Conservation (phyloP, 2,888 invertebrate species). For the Eristalis pertinax region DNA sequence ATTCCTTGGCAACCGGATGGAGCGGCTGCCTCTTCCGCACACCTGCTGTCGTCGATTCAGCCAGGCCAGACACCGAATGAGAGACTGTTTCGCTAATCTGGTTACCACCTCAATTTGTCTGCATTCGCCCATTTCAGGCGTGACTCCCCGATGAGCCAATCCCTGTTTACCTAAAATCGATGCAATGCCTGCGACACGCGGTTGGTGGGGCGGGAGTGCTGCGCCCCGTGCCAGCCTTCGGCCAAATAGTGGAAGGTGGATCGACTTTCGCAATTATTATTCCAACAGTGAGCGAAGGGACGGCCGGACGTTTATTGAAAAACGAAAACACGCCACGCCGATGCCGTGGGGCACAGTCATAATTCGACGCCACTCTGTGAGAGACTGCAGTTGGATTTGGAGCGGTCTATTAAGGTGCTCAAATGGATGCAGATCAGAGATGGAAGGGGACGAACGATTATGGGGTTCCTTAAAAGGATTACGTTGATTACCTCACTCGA, state of each 20-base stretch:
- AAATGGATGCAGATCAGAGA: background rate
- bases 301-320: background rate
- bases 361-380: background rate
- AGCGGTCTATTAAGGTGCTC: background rate
- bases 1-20: slow-evolving; percentile 24
- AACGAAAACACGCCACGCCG: background rate
- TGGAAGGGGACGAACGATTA: background rate
- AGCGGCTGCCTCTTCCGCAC: slow-evolving; percentile 24
- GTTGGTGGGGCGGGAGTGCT: background rate
- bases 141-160: background rate
- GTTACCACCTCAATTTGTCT: slow-evolving; percentile 51
- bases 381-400: background rate
- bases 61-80: slow-evolving; percentile 22
- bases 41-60: slow-evolving; percentile 18
- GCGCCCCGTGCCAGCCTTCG: background rate
- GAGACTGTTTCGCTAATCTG: slow-evolving; percentile 23
- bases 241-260: background rate
- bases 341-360: background rate
- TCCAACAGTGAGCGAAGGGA: background rate
- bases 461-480: background rate
- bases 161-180: background rate
- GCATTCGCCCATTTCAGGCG: slow-evolving; percentile 10
- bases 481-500: background rate
- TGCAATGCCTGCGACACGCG: background rate
- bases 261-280: background rate